Evolutionary conservation across 2,888 invertebrate genomes (phyloP), one percentile per base, ranked within the genome.

Genomic region (Andricus quercusramuli): DNA sequence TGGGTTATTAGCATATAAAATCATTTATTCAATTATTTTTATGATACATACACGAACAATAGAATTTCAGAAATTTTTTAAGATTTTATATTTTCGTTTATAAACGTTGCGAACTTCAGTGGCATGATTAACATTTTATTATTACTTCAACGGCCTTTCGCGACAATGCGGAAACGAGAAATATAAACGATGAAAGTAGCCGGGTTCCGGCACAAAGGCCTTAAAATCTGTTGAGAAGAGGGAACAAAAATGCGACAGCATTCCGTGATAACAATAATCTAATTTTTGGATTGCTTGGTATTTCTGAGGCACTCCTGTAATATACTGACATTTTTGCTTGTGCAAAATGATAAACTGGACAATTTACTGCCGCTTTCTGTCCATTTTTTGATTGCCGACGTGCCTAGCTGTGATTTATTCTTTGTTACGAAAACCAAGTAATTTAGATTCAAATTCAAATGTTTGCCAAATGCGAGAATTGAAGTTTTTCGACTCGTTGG

Each of bases 241-340:
- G 74, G 56, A 74, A 74, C 74, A 74, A 74, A 64, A 56, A 74
- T 74, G 74, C 74, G 32, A 74, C 74, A 74, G 56, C 67, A 67
- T 67, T 67, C 67, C 67, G 74, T 59, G 74, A 74, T 70, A 70
- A 68, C 17, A 64, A 47, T 74, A 74, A 20, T n/a, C 29, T 74
- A 56, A 56, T 74, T 74, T 37, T 74, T 74, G 20, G 32, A 56
- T 29, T 29, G 74, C 56, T 74, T 59, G 5, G 15, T 29, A 29
- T 64, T 64, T 29, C 15, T 25, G 17, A 64, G 64, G 17, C 64
- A 29, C 64, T 64, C 29, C 8, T 64, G 6, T 5, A 25, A 68
- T 6, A 68, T 47, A 17, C 25, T 47, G 11, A 64, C 17, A 17
- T 64, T 17, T 2, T 2, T 25, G 29, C 13, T 66, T 41, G 41